Base-by-base conservation (phyloP, 1,140 invertebrate genomes). In the Theocolax elegans region DNA sequence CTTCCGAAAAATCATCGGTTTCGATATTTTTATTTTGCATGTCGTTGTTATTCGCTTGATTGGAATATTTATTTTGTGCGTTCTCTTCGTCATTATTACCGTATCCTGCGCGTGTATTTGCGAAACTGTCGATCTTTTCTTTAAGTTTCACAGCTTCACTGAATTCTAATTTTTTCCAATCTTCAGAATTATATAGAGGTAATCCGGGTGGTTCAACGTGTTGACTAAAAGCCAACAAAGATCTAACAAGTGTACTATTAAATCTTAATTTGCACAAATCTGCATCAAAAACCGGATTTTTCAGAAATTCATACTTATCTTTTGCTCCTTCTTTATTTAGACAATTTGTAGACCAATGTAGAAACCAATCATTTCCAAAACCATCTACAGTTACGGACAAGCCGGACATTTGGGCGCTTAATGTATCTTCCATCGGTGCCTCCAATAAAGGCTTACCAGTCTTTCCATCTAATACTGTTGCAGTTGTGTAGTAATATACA, bases 301-400 rank as follows among this genome's bases (percentile, higher is more conserved):
- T 90, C 25, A 87, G 65, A 62, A 83, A 85, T 10, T 77, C 79
- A 67, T 83, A 85, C 42, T 80, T 75, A 1, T 79, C 75, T 51
- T 79, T 81, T 1, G 83, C 78, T 17, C 85, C 86, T 67, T 89
- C 87, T 67, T 84, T 76, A 49, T 84, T 83, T 44, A 86, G 77
- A 80, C 92, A 94, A 73, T 92, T 89, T 0, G 90, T 87, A 0
- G 89, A 88, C 93, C 92, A 94, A 77, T 92, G 91, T 1, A 94
- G 75, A 78, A 92, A 94, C 76, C 92, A 87, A 81, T 94, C 92
- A 79, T 92, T 91, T 3, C 92, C 92, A 69, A 79, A 80, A 60
- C 88, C 87, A 80, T 90, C 88, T 46, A 91, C 86, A 21, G 89
- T 90, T 13, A 93, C 70, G 0, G 91, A 88, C 27, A 93, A 77